These are phyloP conservation scores for Brachyistius frenatus DNA, from an alignment of 2,113 vertebrate genomes.

Conservation along the genomic window DNA sequence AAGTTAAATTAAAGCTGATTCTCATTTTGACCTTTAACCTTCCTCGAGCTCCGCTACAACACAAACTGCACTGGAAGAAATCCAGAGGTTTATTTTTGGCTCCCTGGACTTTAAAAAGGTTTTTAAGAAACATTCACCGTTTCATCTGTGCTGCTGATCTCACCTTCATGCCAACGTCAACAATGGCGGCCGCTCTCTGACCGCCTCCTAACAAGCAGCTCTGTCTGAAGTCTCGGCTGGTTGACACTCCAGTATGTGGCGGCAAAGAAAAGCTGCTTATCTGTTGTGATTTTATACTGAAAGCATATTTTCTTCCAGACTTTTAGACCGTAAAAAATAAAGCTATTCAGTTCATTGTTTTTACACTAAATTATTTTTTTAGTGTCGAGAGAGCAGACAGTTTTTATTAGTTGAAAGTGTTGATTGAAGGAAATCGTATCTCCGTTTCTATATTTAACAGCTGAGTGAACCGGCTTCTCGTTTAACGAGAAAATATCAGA, in stretches of 20 bases:
- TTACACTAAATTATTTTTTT: background rate
- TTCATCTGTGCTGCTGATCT: conserved; percentile 43
- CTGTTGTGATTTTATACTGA: background rate
- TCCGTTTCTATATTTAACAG: conserved; percentile 23
- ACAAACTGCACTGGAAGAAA: conserved; percentile 24
- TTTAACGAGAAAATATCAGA: conserved; percentile 50
- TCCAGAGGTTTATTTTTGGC: conserved; percentile 28
- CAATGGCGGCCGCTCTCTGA: conserved; percentile 9
- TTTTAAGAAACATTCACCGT: conserved; percentile 40
- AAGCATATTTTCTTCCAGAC: conserved; percentile 3
- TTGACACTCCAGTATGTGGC: conserved; percentile 23
- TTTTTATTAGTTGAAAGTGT: conserved; percentile 25
- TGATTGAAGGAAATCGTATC: conserved; percentile 57
- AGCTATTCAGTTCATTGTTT: background rate
- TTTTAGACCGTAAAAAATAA: background rate
- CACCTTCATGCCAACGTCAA: conserved; percentile 41
- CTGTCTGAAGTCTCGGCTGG: background rate
- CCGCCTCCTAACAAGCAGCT: background rate
- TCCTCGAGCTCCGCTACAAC: background rate
- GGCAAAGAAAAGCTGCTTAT: background rate
- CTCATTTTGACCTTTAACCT: background rate
- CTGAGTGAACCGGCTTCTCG: background rate
- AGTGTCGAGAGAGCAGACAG: background rate
- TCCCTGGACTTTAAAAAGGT: conserved; percentile 7
- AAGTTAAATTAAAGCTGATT: background rate